phyloP scores from a whole-genome alignment of 2,888 invertebrate species.

The Temnothorax ravouxi region DNA sequence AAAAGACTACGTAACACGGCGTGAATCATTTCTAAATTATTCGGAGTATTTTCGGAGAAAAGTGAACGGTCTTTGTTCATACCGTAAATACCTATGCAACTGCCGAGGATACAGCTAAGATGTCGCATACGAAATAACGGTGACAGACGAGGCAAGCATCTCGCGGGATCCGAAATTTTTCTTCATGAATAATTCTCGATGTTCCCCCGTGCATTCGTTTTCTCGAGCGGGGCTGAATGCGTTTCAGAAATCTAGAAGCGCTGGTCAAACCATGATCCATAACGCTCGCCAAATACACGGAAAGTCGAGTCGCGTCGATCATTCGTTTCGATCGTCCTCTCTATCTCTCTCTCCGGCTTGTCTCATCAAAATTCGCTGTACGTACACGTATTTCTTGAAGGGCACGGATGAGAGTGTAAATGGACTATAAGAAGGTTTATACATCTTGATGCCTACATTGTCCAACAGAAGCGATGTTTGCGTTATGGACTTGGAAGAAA shows the following conservation, averaged over 20 bases:
- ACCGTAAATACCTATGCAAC: slow-evolving; percentile 54
- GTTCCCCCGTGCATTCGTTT: slow-evolving; percentile 70
- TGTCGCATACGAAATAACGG: slow-evolving; percentile 57
- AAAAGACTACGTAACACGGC: neutral
- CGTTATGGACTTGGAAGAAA: neutral
- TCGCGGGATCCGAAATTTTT: slow-evolving; percentile 63
- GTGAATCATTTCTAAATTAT: slow-evolving; percentile 26
- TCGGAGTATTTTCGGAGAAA: neutral
- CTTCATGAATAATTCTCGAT: slow-evolving; percentile 81
- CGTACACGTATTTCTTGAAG: slow-evolving; percentile 51
- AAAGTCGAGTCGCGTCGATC: slow-evolving; percentile 64
- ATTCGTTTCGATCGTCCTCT: slow-evolving; percentile 57
- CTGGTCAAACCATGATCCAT: slow-evolving; percentile 38
- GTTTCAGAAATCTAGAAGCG: slow-evolving; percentile 73
- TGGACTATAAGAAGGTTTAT: slow-evolving; percentile 68
- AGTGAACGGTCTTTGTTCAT: slow-evolving; percentile 39
- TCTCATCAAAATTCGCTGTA: slow-evolving; percentile 70
- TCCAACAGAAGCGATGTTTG: neutral
- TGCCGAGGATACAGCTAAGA: slow-evolving; percentile 22
- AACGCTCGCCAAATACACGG: slow-evolving; percentile 26
- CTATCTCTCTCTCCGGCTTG: neutral
- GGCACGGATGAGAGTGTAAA: slow-evolving; percentile 61
- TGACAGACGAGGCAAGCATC: slow-evolving; percentile 21
- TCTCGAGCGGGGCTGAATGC: slow-evolving; percentile 67
- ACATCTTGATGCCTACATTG: slow-evolving; percentile 42